Evolutionary conservation across 2,888 invertebrate genomes (phyloP).

Genomic region (Hermaeophaga mercurialis): DNA sequence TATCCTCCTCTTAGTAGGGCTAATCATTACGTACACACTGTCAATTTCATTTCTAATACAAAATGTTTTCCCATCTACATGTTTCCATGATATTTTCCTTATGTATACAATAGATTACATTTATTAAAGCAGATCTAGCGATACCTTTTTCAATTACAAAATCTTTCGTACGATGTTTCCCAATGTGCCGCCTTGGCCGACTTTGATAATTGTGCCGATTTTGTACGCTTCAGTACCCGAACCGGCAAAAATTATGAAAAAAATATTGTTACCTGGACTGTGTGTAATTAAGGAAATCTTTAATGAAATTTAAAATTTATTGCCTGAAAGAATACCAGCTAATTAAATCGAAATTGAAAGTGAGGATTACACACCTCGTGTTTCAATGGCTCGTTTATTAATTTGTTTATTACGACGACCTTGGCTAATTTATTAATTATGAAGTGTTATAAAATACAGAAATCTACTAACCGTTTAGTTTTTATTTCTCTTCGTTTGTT

Average conservation of each 20-base stretch:
- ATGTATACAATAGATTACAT: too few relatives aligned
- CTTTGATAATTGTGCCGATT: constrained; percentile 47
- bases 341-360: constrained; percentile 39
- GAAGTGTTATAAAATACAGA: constrained; percentile 26
- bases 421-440: constrained; percentile 26
- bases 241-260: constrained; percentile 42
- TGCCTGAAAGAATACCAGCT: constrained; percentile 34
- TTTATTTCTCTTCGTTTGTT: background rate
- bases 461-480: constrained; percentile 9
- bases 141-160: too few relatives aligned
- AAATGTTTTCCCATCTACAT: too few relatives aligned
- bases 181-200: constrained; percentile 45
- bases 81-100: too few relatives aligned
- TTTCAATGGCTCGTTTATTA: constrained; percentile 33
- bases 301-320: constrained; percentile 26
- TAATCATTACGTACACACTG: too few relatives aligned
- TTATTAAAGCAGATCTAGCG: too few relatives aligned
- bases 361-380: constrained; percentile 34
- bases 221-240: constrained; percentile 42
- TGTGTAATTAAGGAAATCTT: constrained; percentile 36
- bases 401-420: constrained; percentile 30
- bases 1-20: too few relatives aligned
- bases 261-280: constrained; percentile 27
- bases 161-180: constrained; percentile 27
- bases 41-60: too few relatives aligned